Evolutionary conservation across 2,797 vertebrate species (phyloP).

Genomic region (Pipistrellus pipistrellus): DNA sequence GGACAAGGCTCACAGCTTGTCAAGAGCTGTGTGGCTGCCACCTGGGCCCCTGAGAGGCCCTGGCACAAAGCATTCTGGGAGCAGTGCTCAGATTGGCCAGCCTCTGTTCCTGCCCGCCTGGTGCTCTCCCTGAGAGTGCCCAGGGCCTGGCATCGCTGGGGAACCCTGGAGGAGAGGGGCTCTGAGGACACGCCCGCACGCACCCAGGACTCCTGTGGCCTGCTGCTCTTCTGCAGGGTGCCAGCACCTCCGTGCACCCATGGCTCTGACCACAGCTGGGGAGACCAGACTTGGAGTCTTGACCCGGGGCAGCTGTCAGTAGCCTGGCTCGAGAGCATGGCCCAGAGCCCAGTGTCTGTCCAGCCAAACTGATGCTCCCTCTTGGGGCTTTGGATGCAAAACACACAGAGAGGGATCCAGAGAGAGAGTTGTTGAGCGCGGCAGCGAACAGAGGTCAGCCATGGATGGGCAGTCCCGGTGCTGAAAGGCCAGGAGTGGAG

Average conservation of each 20-base stretch:
- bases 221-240: fast-evolving
- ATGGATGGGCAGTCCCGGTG: fast-evolving
- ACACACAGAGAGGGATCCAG: conserved; percentile 32
- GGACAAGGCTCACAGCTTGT: background rate
- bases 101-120: background rate
- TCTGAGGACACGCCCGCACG: fast-evolving
- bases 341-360: conserved; percentile 38
- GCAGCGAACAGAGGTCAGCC: background rate
- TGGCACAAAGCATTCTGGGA: too few relatives aligned
- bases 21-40: fast-evolving
- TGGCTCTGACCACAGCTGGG: background rate
- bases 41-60: background rate
- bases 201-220: background rate
- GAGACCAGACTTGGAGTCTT: conserved; percentile 11
- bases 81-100: fast-evolving
- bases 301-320: conserved; percentile 66
- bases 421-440: background rate
- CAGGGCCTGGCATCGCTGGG: fast-evolving
- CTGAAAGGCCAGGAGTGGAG: background rate
- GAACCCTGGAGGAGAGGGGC: background rate
- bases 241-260: fast-evolving
- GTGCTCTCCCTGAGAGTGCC: fast-evolving
- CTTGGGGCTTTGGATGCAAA: conserved; percentile 47
- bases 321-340: conserved; percentile 42
- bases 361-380: conserved; percentile 70